Evolutionary conservation across 2,797 vertebrate genomes (phyloP).

Genomic region (Hozukius guyotensis): DNA sequence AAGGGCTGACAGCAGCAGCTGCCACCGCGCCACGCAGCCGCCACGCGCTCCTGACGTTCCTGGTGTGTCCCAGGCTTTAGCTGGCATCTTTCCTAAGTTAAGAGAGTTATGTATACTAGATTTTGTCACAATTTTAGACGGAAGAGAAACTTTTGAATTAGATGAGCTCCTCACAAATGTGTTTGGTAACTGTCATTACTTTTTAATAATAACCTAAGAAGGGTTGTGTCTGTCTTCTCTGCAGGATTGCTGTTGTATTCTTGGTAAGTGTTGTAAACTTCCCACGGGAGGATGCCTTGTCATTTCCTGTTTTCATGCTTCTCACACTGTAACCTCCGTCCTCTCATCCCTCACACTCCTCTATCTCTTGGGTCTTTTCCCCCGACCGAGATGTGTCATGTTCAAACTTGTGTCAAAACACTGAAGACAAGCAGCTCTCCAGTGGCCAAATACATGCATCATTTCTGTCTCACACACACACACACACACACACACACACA

Average conservation of each 20-base stretch:
- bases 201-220: background rate
- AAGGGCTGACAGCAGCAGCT: too few relatives aligned
- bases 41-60: too few relatives aligned
- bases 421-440: background rate
- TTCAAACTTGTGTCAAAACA: conserved; percentile 11
- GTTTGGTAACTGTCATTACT: background rate
- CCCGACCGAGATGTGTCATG: background rate
- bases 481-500: background rate
- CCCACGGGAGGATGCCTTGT: background rate
- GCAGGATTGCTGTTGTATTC: background rate
- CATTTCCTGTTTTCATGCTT: background rate
- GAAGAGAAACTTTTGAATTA: background rate
- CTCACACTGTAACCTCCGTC: background rate
- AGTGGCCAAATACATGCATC: background rate
- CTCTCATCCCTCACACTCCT: background rate
- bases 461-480: background rate
- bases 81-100: background rate
- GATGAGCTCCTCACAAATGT: background rate
- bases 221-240: background rate
- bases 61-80: background rate
- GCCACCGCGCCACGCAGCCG: too few relatives aligned
- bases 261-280: background rate
- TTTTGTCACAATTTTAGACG: background rate
- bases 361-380: background rate
- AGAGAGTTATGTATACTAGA: background rate